Base-by-base conservation (phyloP, 2,888 invertebrate species). In the Ormyrus labotus region DNA sequence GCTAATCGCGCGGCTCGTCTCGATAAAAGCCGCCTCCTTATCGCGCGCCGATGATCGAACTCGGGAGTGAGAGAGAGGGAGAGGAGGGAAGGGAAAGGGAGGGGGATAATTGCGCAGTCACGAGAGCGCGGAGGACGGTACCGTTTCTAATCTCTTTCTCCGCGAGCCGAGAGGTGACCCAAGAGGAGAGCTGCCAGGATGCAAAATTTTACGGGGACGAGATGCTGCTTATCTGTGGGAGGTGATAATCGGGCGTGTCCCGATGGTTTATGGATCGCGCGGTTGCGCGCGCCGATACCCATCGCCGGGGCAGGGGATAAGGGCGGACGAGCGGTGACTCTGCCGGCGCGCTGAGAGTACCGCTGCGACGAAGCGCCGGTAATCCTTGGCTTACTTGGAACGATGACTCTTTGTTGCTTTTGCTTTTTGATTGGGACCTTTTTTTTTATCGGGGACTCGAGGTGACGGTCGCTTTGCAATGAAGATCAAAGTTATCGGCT, bases 121-220 rank as follows among this genome's bases (percentile, higher is more conserved):
- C 79, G 79, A 75, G 51, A 34, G 45, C 60, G n/a, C 70, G 60
- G 68, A 34, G 45, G 67, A 13, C 70, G 60, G 68, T 77, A 81
- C 76, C 72, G 80, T 75, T 81, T 76, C 81, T 82, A 81, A 77
- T 77, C 67, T 67, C 47, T 51, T 60, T 13, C 50, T 34, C 11
- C 45, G 9, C 47, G 34, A 34, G 34, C 34, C 34, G 34, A 34
- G 34, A 34, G 34, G 55, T 74, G 48, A 68, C 51, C 51, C n/a
- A 47, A 48, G 68, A 60, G 9, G 10, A 51, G 51, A 10, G 51
- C 2, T 7, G 13, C 50, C 9, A 51, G 19, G 11, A 58, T 58
- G 58, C 60, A 60, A 71, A 71, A 61, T 71, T 71, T 71, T 71
- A 60, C 55, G 13, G 11, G 51, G 9, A 10, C 19, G 47, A 7